Conservation (phyloP, 2,888 invertebrate species). For the Lochmaea capreae region DNA sequence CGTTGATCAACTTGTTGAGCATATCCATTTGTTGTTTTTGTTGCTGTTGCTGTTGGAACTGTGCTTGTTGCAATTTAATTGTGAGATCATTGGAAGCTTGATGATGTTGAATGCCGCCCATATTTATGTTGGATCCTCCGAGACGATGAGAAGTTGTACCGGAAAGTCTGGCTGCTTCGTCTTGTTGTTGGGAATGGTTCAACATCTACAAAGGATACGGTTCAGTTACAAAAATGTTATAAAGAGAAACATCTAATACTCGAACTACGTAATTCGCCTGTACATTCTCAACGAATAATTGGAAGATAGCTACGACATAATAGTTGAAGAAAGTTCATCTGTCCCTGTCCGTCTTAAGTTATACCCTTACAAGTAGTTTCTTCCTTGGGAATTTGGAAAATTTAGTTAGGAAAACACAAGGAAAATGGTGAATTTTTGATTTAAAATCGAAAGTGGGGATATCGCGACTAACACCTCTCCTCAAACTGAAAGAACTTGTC, state of each 20-base stretch:
- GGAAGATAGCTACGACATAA: too few species aligned
- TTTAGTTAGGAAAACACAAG: too few species aligned
- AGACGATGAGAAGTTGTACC: constrained; percentile 24
- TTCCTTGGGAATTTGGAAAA: too few species aligned
- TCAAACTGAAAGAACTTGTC: too few species aligned
- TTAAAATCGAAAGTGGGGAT: too few species aligned
- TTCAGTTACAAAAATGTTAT: neutral
- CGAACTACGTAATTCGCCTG: too few species aligned
- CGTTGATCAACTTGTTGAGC: constrained; percentile 63
- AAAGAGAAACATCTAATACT: constrained; percentile 1
- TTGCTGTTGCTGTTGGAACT: constrained; percentile 60
- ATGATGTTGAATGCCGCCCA: constrained; percentile 40
- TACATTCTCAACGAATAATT: too few species aligned
- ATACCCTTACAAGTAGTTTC: too few species aligned
- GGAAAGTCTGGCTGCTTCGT: constrained; percentile 55
- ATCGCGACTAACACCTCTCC: too few species aligned
- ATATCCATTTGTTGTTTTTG: constrained; percentile 63
- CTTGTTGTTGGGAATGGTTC: constrained; percentile 68
- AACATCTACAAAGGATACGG: constrained; percentile 67
- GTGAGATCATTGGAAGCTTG: constrained; percentile 60
- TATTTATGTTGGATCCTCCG: constrained; percentile 38
- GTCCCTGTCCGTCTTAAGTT: too few species aligned
- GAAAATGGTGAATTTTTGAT: too few species aligned
- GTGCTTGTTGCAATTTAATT: constrained; percentile 68
- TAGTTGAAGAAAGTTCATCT: too few species aligned